Conservation (phyloP, 2,113 vertebrate species). For the Gadus macrocephalus region DNA sequence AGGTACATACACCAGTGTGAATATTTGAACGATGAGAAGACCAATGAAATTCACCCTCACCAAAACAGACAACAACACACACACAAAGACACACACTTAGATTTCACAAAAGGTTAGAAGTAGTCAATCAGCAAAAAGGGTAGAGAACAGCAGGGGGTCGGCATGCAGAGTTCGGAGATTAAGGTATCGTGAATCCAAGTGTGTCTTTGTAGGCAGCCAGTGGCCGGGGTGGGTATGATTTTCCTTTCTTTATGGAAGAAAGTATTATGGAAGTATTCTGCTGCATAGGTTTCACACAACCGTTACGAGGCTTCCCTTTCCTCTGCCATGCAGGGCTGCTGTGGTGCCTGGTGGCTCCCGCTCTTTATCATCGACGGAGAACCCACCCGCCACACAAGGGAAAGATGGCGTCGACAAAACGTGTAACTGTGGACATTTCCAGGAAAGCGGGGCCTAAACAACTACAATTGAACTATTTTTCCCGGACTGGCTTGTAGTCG, state of each 20-base stretch:
- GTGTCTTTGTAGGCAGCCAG: conserved; percentile 58
- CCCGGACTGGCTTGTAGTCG: background rate
- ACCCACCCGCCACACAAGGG: conserved; percentile 28
- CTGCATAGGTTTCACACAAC: conserved; percentile 52
- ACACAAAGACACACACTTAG: conserved; percentile 26
- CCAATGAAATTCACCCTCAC: conserved; percentile 33
- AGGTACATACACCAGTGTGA: too few species aligned
- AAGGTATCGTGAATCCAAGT: conserved; percentile 17
- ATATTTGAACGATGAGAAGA: too few species aligned
- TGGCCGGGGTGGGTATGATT: conserved; percentile 44
- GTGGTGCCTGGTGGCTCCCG: conserved; percentile 22
- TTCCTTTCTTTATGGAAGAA: conserved; percentile 23
- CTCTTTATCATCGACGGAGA: conserved; percentile 43
- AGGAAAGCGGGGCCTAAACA: conserved; percentile 38
- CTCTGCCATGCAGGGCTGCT: conserved; percentile 26
- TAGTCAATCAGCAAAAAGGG: conserved; percentile 59
- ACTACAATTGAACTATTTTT: conserved; percentile 11
- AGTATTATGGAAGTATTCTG: conserved; percentile 61
- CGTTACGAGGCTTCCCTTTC: conserved; percentile 51
- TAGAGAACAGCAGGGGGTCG: conserved; percentile 53
- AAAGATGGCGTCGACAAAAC: conserved; percentile 56
- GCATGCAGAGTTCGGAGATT: conserved; percentile 43
- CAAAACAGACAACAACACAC: conserved; percentile 18
- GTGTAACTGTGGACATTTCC: conserved; percentile 50
- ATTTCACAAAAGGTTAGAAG: conserved; percentile 29